These are phyloP conservation scores for Carcinoscorpius rotundicauda DNA, from an alignment of 1,140 invertebrate species.

Conservation along the genomic window DNA sequence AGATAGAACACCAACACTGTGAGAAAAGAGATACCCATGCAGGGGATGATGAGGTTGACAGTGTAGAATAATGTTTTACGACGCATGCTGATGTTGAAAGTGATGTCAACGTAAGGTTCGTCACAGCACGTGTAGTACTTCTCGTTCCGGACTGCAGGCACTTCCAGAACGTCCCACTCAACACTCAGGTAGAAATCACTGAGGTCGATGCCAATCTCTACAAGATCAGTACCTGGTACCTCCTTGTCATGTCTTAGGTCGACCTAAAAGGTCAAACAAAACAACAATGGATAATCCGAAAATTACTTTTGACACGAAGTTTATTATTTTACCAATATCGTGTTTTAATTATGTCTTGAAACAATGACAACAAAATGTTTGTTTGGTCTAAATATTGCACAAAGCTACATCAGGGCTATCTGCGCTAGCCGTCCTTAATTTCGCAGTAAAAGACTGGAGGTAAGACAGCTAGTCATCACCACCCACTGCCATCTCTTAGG, in stretches of 20 bases:
- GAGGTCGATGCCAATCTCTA: slow-evolving; percentile 70
- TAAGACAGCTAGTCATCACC: too few relatives aligned
- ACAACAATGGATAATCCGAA: too few relatives aligned
- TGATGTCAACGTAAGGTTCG: slow-evolving; percentile 85
- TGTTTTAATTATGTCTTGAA: too few relatives aligned
- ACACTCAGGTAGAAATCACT: slow-evolving; percentile 90
- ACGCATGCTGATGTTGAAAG: slow-evolving; percentile 90
- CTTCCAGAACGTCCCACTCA: slow-evolving; percentile 88
- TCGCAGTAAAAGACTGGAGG: too few relatives aligned
- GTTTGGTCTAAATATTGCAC: too few relatives aligned
- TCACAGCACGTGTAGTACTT: slow-evolving; percentile 69
- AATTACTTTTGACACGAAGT: too few relatives aligned
- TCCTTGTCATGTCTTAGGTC: slow-evolving; percentile 74
- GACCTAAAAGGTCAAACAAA: slow-evolving; percentile 42
- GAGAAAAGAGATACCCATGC: slow-evolving; percentile 90
- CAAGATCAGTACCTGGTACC: slow-evolving; percentile 41
- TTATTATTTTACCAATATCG: too few relatives aligned
- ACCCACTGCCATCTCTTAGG: too few relatives aligned
- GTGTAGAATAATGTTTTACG: slow-evolving; percentile 95
- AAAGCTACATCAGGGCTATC: too few relatives aligned
- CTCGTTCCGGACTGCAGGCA: slow-evolving; percentile 71
- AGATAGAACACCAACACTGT: slow-evolving; percentile 98
- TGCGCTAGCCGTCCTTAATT: too few relatives aligned
- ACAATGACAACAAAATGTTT: too few relatives aligned
- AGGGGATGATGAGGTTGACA: slow-evolving; percentile 89